These are phyloP conservation scores for Camptogramma bilineatum DNA, from an alignment of 2,888 invertebrate species.

Conservation along the genomic window DNA sequence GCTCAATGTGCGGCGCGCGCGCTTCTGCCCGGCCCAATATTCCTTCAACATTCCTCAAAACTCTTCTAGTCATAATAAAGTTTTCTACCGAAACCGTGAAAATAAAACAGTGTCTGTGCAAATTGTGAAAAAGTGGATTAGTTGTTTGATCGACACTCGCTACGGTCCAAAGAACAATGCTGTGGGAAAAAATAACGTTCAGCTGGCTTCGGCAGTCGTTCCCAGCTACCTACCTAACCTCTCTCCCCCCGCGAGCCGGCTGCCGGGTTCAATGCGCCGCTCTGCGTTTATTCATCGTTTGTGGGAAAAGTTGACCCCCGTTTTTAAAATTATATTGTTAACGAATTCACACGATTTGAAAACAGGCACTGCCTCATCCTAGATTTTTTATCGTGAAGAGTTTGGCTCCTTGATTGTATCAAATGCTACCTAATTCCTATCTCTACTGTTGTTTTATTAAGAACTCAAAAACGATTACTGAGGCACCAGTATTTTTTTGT, in stretches of 20 bases:
- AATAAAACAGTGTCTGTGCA: conserved; percentile 59
- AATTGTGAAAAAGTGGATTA: conserved; percentile 63
- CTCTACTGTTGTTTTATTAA: not conserved
- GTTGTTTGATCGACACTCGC: conserved; percentile 66
- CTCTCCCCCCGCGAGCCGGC: conserved; percentile 80
- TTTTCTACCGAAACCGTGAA: conserved; percentile 52
- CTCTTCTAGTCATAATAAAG: conserved; percentile 71
- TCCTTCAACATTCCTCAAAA: conserved; percentile 66
- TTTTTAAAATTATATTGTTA: conserved; percentile 82
- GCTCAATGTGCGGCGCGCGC: conserved; percentile 80
- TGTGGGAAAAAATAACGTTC: conserved; percentile 87
- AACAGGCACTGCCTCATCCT: conserved; percentile 70
- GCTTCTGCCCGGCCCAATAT: conserved; percentile 61
- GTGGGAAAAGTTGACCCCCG: conserved; percentile 86
- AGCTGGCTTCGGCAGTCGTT: conserved; percentile 84
- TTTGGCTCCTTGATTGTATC: conserved; percentile 26
- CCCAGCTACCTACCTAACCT: conserved; percentile 82
- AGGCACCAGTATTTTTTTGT: conserved; percentile 52
- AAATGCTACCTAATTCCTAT: conserved; percentile 2
- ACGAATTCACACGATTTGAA: conserved; percentile 82
- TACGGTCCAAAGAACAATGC: conserved; percentile 85
- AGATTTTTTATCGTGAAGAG: conserved; percentile 46
- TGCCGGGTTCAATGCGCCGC: conserved; percentile 85
- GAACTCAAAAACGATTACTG: conserved; percentile 47
- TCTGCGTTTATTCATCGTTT: conserved; percentile 85